These are phyloP conservation scores for Notechis scutatus DNA, from an alignment of 2,113 vertebrate genomes.

Conservation along the genomic window DNA sequence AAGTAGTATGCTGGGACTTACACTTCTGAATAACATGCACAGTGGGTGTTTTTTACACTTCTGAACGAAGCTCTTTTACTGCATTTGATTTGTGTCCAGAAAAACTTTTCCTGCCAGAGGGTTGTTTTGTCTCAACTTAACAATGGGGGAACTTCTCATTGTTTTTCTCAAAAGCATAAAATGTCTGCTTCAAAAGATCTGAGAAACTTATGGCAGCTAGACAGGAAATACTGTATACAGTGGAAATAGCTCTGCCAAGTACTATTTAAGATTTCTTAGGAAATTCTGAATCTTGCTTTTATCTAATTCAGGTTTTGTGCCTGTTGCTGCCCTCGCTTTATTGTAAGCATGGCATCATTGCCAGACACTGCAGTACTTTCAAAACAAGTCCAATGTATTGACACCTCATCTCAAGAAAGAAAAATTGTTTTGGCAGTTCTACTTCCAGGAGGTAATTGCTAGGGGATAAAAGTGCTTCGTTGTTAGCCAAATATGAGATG, in stretches of 20 bases:
- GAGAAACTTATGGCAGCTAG: background rate
- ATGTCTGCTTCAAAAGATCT: conserved; percentile 4
- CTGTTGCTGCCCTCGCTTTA: conserved; percentile 14
- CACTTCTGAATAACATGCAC: background rate
- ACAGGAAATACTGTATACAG: background rate
- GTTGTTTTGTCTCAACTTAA: conserved; percentile 1
- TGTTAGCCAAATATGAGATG: background rate
- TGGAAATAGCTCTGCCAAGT: conserved; percentile 1
- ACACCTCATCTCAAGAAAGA: background rate
- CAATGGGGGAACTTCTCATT: background rate
- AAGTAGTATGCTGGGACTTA: background rate
- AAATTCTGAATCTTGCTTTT: conserved; percentile 5
- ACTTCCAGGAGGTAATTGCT: conserved; percentile 17
- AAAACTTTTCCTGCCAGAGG: background rate
- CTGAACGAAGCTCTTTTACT: background rate
- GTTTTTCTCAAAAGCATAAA: background rate
- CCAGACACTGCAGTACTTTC: conserved; percentile 7
- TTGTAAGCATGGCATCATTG: background rate
- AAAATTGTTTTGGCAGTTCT: conserved; percentile 2
- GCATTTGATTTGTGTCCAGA: background rate
- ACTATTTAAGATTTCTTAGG: conserved; percentile 5
- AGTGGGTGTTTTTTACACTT: background rate
- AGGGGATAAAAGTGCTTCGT: background rate
- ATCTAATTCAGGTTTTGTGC: conserved; percentile 1
- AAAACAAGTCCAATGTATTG: conserved; percentile 18